Conservation (phyloP, 2,888 invertebrate species). For the Euproctis similis region DNA sequence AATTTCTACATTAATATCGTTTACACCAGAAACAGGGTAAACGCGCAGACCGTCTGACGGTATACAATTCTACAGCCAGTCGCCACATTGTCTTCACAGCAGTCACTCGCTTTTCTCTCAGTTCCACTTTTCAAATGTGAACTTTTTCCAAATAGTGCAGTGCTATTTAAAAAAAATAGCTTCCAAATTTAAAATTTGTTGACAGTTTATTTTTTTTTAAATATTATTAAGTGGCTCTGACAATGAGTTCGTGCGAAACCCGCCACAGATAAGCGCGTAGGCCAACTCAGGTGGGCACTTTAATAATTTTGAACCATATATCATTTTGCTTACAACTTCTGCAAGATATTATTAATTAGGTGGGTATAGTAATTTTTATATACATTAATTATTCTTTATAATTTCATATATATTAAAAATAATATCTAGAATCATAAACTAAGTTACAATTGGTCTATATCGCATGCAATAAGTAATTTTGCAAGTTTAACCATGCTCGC, state of each 20-base stretch:
- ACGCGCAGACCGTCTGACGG: slow-evolving; percentile 11
- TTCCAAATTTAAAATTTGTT: slow-evolving; percentile 16
- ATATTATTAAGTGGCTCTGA: slow-evolving; percentile 22
- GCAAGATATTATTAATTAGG: too few species aligned
- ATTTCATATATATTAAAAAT: too few species aligned
- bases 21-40: slow-evolving; percentile 9
- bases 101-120: slow-evolving; percentile 30
- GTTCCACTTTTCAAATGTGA: slow-evolving; percentile 44
- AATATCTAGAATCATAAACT: too few species aligned
- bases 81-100: slow-evolving; percentile 35
- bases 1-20: slow-evolving; percentile 7
- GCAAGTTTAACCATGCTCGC: too few species aligned
- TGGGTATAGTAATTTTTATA: too few species aligned
- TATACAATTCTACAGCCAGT: too few species aligned
- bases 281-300: slow-evolving; percentile 14
- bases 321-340: too few species aligned
- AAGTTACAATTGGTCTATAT: too few species aligned
- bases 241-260: slow-evolving; percentile 42
- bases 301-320: too few species aligned
- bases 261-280: slow-evolving; percentile 35
- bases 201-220: slow-evolving; percentile 21
- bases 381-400: too few species aligned
- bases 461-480: too few species aligned
- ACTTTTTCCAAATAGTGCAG: slow-evolving; percentile 55
- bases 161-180: slow-evolving; percentile 28